Base-by-base conservation (phyloP, 2,797 vertebrate species). In the Pangasius larnaudii region DNA sequence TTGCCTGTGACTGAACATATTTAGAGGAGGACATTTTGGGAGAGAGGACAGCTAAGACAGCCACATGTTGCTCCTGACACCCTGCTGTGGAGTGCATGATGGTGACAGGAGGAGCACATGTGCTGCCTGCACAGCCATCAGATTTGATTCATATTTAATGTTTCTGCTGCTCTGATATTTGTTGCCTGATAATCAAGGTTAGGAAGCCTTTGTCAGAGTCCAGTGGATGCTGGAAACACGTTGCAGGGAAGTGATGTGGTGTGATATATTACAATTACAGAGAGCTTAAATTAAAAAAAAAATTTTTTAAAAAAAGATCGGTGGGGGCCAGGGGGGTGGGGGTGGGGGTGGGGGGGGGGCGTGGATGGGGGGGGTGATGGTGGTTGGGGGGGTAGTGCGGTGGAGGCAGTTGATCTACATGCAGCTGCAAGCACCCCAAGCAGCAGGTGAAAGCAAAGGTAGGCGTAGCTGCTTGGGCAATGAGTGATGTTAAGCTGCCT, bases 111-210 rank as follows among this genome's bases (percentile, higher is more conserved):
- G 74, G 27, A 67, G 61, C 46, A 30, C 89, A 91, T 86, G 71
- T 88, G 89, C 85, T 86, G 85, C 86, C 71, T 71, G 69, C 75
- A 78, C 65, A 58, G 63, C 85, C 83, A 78, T 86, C 89, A 82
- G 65, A 87, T 87, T 89, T 78, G 84, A 91, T 90, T 92, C 89
- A 85, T 79, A 88, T 91, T 91, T 84, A 91, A 90, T 91, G 77
- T 80, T 83, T 91, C 80, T 87, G 74, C 65, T 87, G 74, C 65
- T 87, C 88, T 90, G 91, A 93, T 91, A 89, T 59, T 42, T 91
- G 91, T 85, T 83, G 89, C 90, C 91, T 93, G 90, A 93, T 94
- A 92, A 91, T 91, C 91, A 93, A 90, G 83, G 61, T 63, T 58
- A 86, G 30, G 75, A 59, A 51, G 56, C 63, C 49, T 42, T 87